Percentiles rank a stretch among this genome's conserved stretches.
phyloP scores from a whole-genome alignment of 1,140 invertebrate genomes.

The Nylanderia fulva region DNA sequence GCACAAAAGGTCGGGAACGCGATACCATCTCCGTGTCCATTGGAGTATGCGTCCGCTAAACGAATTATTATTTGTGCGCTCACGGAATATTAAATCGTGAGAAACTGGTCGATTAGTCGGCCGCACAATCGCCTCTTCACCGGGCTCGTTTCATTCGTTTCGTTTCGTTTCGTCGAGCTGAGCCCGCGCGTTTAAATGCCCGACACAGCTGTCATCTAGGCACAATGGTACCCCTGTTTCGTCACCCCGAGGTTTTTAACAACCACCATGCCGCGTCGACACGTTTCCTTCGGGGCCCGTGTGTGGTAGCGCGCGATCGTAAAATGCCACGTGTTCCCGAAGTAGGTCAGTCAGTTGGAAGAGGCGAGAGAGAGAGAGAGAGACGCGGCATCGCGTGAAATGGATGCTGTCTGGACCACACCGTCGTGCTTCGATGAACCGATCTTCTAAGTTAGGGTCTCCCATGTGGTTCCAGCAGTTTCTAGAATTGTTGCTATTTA shows the following conservation, averaged over 20 bases:
- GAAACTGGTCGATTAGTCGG: slow-evolving; percentile 60
- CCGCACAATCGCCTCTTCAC: slow-evolving; percentile 58
- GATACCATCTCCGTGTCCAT: slow-evolving; percentile 31
- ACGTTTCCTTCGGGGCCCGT: slow-evolving; percentile 47
- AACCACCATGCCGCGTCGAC: slow-evolving; percentile 62
- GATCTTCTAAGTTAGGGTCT: neutral
- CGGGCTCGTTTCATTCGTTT: slow-evolving; percentile 33
- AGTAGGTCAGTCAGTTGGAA: slow-evolving; percentile 60
- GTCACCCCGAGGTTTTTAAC: slow-evolving; percentile 62
- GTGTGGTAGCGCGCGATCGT: slow-evolving; percentile 60
- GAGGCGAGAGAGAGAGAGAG: slow-evolving; percentile 9
- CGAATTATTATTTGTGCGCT: slow-evolving; percentile 57
- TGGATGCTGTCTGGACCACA: slow-evolving; percentile 30
- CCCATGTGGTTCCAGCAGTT: slow-evolving; percentile 22
- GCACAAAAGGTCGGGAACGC: slow-evolving; percentile 44
- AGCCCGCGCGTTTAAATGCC: slow-evolving; percentile 60
- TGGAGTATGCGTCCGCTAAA: slow-evolving; percentile 33
- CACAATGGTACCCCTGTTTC: slow-evolving; percentile 72
- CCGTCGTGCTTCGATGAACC: slow-evolving; percentile 22
- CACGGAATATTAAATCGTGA: slow-evolving; percentile 62
- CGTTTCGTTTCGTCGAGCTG: slow-evolving; percentile 17
- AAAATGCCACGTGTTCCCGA: slow-evolving; percentile 65
- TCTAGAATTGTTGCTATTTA: slow-evolving; percentile 44
- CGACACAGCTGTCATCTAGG: slow-evolving; percentile 66
- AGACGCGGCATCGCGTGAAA: slow-evolving; percentile 21